These are phyloP conservation scores for Paraescarpia echinospica DNA, from an alignment of 1,140 invertebrate species.

Conservation along the genomic window DNA sequence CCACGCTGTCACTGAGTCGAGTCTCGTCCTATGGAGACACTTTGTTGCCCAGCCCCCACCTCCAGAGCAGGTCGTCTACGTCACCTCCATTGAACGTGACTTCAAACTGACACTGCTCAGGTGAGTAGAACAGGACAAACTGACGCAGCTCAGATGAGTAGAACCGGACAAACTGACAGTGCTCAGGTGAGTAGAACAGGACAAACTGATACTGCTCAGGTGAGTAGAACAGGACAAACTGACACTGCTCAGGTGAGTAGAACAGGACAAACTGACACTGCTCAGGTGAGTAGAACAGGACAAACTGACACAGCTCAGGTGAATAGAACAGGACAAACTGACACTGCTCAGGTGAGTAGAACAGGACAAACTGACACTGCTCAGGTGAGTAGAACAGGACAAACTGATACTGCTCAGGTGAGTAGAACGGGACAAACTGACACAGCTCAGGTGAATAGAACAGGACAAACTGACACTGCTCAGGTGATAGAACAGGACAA, in stretches of 20 bases:
- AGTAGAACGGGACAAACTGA: too few relatives aligned
- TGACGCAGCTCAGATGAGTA: not conserved
- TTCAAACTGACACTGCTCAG: slow-evolving; percentile 49
- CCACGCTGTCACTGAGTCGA: slow-evolving; percentile 46
- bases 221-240: slow-evolving; percentile 31
- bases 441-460: too few relatives aligned
- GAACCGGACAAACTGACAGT: slow-evolving; percentile 37
- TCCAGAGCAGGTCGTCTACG: slow-evolving; percentile 42
- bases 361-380: too few relatives aligned
- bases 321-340: slow-evolving; percentile 12
- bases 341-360: not conserved
- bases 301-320: slow-evolving; percentile 49
- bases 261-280: not conserved
- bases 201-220: not conserved
- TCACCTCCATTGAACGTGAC: slow-evolving; percentile 43
- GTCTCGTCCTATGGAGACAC: slow-evolving; percentile 52
- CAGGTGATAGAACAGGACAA: too few relatives aligned
- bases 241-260: slow-evolving; percentile 46
- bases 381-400: too few relatives aligned
- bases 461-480: too few relatives aligned
- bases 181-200: slow-evolving; percentile 42
- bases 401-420: too few relatives aligned
- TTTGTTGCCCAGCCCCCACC: slow-evolving; percentile 47
- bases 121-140: slow-evolving; percentile 33
- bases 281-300: too few relatives aligned